Percentiles rank a stretch among this genome's conserved stretches.
These are phyloP conservation scores for Drosophila setosimentum DNA, from an alignment of 2,888 invertebrate genomes.

Conservation along the genomic window DNA sequence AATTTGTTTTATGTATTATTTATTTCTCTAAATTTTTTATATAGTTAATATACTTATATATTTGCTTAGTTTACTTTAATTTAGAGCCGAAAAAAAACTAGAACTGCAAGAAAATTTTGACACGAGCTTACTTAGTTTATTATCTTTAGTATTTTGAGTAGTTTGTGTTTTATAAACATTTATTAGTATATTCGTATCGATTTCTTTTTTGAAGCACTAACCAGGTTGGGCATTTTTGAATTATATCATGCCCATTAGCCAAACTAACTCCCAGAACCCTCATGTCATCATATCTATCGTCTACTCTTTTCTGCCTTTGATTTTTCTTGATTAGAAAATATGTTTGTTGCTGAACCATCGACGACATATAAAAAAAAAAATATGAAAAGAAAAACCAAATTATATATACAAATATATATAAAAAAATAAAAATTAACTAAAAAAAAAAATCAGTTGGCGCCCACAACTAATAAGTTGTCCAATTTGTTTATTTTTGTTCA, in stretches of 20 bases:
- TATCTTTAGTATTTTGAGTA: conserved; percentile 45
- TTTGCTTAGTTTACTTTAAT: conserved; percentile 50
- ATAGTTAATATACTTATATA: conserved; percentile 31
- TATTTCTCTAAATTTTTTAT: conserved; percentile 14
- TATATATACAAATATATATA: conserved; percentile 17
- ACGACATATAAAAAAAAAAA: conserved; percentile 39
- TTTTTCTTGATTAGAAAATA: conserved; percentile 42
- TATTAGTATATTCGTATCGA: conserved; percentile 16
- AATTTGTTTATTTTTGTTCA: conserved; percentile 72
- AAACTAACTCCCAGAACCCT: conserved; percentile 36
- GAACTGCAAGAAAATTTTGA: conserved; percentile 5
- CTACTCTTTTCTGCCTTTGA: conserved; percentile 43
- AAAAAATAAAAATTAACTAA: conserved; percentile 14
- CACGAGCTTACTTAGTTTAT: conserved; percentile 45
- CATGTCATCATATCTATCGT: conserved; percentile 32
- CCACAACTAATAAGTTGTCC: conserved; percentile 73
- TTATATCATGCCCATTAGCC: conserved; percentile 27
- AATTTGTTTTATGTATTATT: conserved; percentile 22
- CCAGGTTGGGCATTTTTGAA: conserved; percentile 19
- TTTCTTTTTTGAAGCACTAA: conserved; percentile 47
- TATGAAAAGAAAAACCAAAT: conserved; percentile 58
- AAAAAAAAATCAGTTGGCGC: conserved; percentile 45
- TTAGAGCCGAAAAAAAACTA: conserved; percentile 3
- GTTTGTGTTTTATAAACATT: conserved; percentile 34
- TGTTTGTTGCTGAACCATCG: conserved; percentile 31